Evolutionary conservation across 2,113 vertebrate species (phyloP).

Genomic region (Henicopernis longicauda): DNA sequence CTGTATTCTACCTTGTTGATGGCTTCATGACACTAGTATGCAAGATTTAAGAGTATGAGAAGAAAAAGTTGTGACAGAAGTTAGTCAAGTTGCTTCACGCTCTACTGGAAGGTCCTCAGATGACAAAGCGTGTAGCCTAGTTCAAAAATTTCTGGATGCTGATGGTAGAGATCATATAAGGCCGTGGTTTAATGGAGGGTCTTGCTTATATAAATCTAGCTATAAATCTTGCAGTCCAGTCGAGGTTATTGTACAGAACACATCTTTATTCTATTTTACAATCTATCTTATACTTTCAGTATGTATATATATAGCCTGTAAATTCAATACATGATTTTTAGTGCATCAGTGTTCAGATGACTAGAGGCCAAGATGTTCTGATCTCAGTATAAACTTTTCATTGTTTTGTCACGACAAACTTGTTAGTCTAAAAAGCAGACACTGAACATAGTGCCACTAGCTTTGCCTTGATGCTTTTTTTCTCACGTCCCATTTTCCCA

Average conservation of each 20-base stretch:
- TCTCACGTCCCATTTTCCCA: background rate
- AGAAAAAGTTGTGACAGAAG: background rate
- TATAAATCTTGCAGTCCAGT: background rate
- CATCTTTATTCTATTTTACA: background rate
- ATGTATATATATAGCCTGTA: background rate
- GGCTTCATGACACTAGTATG: background rate
- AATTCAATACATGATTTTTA: background rate
- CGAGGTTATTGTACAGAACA: background rate
- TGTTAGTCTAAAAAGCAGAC: background rate
- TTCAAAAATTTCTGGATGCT: background rate
- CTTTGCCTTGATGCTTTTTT: background rate
- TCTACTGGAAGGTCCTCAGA: background rate
- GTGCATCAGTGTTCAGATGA: background rate
- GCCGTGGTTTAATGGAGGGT: background rate
- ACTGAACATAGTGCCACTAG: background rate
- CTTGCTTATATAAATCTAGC: background rate
- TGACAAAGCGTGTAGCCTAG: background rate
- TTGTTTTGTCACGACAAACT: background rate
- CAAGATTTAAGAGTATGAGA: background rate
- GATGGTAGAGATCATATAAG: background rate
- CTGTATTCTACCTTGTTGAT: background rate
- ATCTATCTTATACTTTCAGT: background rate
- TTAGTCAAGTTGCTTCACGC: background rate
- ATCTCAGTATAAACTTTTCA: background rate
- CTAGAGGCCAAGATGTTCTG: background rate